Percentiles rank a stretch among this genome's conserved stretches.
Conservation (phyloP, 2,797 vertebrate genomes). For the Myiotriccus ornatus region DNA sequence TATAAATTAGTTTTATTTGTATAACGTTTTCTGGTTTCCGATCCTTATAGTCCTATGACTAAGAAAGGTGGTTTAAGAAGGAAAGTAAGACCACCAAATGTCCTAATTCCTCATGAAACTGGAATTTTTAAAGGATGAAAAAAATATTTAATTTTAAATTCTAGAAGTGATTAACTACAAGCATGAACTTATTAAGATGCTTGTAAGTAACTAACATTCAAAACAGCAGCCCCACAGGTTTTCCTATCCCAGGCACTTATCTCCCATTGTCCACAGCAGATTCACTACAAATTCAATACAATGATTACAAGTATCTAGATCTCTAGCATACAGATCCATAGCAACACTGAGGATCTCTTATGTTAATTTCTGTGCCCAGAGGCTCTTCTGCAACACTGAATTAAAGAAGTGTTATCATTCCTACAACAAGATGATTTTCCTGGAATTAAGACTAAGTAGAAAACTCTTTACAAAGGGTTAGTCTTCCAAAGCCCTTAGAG, state of each 20-base stretch:
- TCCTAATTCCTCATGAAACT: not conserved
- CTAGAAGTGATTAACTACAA: not conserved
- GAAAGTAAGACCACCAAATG: not conserved
- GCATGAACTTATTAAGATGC: not conserved
- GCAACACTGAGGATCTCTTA: not conserved
- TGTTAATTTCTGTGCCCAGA: not conserved
- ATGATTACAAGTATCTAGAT: not conserved
- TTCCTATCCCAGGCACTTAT: not conserved
- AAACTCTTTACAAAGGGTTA: not conserved
- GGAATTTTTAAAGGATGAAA: not conserved
- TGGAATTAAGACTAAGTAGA: conserved; percentile 19
- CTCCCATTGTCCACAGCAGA: not conserved
- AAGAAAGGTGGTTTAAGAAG: not conserved
- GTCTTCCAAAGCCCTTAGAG: not conserved
- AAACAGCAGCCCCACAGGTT: not conserved
- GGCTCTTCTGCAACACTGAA: conserved; percentile 1
- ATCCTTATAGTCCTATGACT: not conserved
- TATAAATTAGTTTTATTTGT: not conserved
- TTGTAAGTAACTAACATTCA: not conserved
- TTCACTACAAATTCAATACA: not conserved
- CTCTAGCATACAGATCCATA: not conserved
- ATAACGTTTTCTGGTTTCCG: not conserved
- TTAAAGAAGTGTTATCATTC: not conserved
- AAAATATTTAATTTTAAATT: not conserved
- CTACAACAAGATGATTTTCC: not conserved